These are phyloP conservation scores for Toxonevra muliebris DNA, from an alignment of 2,888 invertebrate genomes.

Conservation along the genomic window DNA sequence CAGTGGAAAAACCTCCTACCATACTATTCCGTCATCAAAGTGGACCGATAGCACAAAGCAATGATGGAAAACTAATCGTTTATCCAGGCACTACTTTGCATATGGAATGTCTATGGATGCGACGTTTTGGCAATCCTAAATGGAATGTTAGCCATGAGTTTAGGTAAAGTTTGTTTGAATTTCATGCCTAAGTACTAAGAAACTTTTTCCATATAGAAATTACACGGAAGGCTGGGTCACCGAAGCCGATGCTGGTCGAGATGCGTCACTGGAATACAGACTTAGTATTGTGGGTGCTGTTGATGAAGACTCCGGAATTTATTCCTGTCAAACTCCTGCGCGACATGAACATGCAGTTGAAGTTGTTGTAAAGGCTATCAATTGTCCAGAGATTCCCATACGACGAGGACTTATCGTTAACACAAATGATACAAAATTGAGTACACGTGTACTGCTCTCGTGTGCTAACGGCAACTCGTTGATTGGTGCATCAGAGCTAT, in stretches of 20 bases:
- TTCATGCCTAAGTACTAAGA: not conserved
- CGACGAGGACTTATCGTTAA: constrained; percentile 79
- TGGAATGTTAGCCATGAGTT: constrained; percentile 80
- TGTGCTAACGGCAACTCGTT: constrained; percentile 84
- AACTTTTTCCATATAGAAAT: constrained; percentile 64
- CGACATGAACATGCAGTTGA: constrained; percentile 83
- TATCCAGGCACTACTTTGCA: constrained; percentile 87
- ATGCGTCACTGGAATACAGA: constrained; percentile 81
- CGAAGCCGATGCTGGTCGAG: constrained; percentile 75
- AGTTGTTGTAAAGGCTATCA: constrained; percentile 82
- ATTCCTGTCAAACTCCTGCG: constrained; percentile 86
- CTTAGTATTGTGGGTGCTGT: constrained; percentile 83
- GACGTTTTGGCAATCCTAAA: constrained; percentile 84
- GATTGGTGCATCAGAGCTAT: constrained; percentile 77
- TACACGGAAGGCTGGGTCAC: constrained; percentile 85
- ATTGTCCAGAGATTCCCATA: constrained; percentile 79
- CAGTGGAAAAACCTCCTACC: constrained; percentile 87
- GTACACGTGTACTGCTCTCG: constrained; percentile 76
- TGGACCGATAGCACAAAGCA: constrained; percentile 81
- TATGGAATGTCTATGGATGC: constrained; percentile 90
- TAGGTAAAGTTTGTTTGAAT: constrained; percentile 52
- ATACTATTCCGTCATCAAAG: constrained; percentile 82
- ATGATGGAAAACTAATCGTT: constrained; percentile 82
- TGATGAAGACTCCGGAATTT: constrained; percentile 84
- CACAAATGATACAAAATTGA: constrained; percentile 77